phyloP scores from a whole-genome alignment of 2,113 vertebrate genomes.

The Rhinichthys klamathensis region DNA sequence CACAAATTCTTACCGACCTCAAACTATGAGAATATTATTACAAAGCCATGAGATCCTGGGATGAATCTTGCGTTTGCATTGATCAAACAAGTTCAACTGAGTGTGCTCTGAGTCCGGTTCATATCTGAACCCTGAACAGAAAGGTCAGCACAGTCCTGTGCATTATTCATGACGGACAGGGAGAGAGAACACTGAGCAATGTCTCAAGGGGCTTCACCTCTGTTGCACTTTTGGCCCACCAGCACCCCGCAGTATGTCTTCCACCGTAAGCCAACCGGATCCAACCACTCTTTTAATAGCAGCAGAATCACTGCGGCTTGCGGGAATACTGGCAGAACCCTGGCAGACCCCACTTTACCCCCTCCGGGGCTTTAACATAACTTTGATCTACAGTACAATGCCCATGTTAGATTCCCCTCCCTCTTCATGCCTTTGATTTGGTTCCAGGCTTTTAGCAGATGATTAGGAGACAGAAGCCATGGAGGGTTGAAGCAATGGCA shows the following conservation, averaged over 20 bases:
- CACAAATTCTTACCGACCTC: background rate
- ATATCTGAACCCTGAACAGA: constrained; percentile 39
- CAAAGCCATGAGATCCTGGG: background rate
- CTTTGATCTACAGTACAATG: constrained; percentile 52
- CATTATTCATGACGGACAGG: constrained; percentile 55
- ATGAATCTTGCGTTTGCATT: background rate
- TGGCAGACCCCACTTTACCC: constrained; percentile 8
- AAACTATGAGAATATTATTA: background rate
- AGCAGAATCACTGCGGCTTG: constrained; percentile 11
- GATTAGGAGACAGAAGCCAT: constrained; percentile 70
- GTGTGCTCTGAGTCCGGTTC: constrained; percentile 1
- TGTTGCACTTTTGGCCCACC: constrained; percentile 3
- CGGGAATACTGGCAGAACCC: constrained; percentile 21
- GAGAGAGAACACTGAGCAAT: constrained; percentile 16
- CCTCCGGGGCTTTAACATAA: constrained; percentile 23
- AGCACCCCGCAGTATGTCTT: constrained; percentile 7
- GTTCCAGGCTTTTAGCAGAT: constrained; percentile 70
- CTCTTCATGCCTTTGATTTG: constrained; percentile 66
- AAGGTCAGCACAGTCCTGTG: constrained; percentile 51
- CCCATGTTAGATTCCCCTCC: constrained; percentile 39
- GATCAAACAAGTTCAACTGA: constrained; percentile 44
- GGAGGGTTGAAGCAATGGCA: constrained; percentile 69
- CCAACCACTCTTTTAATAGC: constrained; percentile 38
- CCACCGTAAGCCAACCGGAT: background rate
- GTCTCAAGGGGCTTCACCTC: constrained; percentile 17